phyloP scores from a whole-genome alignment of 2,797 vertebrate species.

The Sphenodon punctatus region DNA sequence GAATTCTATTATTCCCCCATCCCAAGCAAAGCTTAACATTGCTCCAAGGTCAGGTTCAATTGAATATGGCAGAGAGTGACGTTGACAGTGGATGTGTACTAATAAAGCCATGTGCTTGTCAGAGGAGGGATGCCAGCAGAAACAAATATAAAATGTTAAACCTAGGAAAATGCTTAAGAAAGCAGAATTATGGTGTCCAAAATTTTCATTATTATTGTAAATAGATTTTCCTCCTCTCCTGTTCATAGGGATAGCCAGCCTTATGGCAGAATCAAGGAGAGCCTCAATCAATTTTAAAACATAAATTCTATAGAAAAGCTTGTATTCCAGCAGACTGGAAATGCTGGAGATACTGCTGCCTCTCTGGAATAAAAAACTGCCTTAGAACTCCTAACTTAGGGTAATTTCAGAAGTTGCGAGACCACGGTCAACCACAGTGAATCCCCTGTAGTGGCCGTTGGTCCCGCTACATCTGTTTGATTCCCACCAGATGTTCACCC shows the following conservation, averaged over 20 bases:
- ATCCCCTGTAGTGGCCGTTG: no score
- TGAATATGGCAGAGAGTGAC: slow-evolving; percentile 12
- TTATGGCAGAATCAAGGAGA: background rate
- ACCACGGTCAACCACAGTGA: no score
- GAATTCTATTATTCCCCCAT: background rate
- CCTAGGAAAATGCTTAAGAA: slow-evolving; percentile 38
- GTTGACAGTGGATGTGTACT: slow-evolving; percentile 13
- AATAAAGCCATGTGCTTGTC: slow-evolving; percentile 21
- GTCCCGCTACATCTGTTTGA: no score
- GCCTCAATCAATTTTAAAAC: background rate
- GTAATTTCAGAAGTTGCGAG: no score
- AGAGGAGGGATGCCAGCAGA: slow-evolving; percentile 26
- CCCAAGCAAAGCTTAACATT: slow-evolving; percentile 17
- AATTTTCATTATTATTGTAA: background rate
- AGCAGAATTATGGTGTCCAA: slow-evolving; percentile 20
- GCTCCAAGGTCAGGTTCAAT: slow-evolving; percentile 42
- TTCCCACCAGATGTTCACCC: no score
- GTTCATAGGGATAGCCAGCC: background rate
- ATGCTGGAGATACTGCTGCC: background rate
- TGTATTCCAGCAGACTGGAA: background rate
- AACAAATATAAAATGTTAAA: background rate
- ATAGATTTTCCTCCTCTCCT: background rate
- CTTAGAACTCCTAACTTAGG: no score
- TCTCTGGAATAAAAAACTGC: background rate
- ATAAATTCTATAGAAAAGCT: background rate